These are phyloP conservation scores for Mystacornis crossleyi DNA, from an alignment of 2,113 vertebrate species.

Conservation along the genomic window DNA sequence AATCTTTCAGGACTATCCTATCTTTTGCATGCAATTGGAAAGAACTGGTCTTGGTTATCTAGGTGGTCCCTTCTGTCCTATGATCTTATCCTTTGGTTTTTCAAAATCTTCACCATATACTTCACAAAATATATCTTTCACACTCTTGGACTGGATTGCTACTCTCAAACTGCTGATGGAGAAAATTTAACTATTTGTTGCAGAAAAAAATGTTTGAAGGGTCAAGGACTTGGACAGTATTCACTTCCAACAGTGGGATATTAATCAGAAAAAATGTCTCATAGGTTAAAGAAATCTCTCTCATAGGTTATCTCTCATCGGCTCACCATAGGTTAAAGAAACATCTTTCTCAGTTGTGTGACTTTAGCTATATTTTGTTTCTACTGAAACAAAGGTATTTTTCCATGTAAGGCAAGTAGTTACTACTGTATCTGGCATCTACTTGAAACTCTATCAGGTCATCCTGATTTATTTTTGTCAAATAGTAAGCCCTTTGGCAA, in stretches of 20 bases:
- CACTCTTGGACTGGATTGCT: constrained; percentile 9
- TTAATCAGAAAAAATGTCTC: constrained; percentile 46
- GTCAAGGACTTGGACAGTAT: constrained; percentile 46
- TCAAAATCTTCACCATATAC: constrained; percentile 6
- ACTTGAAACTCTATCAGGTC: constrained; percentile 49
- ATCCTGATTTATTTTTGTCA: constrained; percentile 70
- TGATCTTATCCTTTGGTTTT: constrained; percentile 11
- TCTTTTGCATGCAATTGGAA: constrained; percentile 1
- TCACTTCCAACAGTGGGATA: constrained; percentile 25
- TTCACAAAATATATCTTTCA: constrained; percentile 28
- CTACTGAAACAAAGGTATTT: constrained; percentile 33
- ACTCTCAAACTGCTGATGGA: constrained; percentile 58
- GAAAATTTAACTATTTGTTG: constrained; percentile 58
- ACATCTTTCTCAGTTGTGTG: constrained; percentile 18
- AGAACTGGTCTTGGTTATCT: not conserved
- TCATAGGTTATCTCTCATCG: no score
- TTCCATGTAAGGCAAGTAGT: constrained; percentile 30
- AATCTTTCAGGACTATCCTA: constrained; percentile 3
- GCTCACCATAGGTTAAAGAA: constrained; percentile 36
- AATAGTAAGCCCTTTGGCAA: constrained; percentile 58
- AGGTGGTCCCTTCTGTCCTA: constrained; percentile 15
- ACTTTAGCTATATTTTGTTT: constrained; percentile 23
- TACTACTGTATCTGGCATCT: constrained; percentile 54
- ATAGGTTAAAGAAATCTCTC: constrained; percentile 47
- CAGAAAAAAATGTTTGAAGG: constrained; percentile 40